Conservation (phyloP, 2,797 vertebrate species). For the Eptatretus atami region DNA sequence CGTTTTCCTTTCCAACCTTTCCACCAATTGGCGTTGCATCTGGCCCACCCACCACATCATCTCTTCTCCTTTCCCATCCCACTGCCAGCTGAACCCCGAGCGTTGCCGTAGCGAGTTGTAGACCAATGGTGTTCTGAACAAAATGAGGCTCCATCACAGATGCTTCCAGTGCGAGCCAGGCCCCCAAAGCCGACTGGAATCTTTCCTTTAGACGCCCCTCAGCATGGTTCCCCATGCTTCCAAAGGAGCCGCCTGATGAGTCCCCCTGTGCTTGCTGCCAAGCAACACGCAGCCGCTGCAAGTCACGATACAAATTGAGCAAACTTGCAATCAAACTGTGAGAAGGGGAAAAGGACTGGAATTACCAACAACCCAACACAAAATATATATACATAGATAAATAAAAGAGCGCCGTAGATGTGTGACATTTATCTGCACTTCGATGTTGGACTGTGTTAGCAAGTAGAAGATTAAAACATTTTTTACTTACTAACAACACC, state of each 20-base stretch:
- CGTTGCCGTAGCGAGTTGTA: constrained; percentile 60
- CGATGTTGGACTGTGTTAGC: no score
- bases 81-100: constrained; percentile 58
- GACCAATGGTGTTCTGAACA: constrained; percentile 72
- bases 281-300: constrained; percentile 69
- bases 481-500: no score
- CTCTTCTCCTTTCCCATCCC: constrained; percentile 9
- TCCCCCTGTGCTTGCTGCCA: constrained; percentile 43
- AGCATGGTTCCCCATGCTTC: constrained; percentile 17
- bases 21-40: no score
- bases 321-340: constrained; percentile 13
- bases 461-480: no score
- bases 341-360: no score
- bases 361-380: no score
- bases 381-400: no score
- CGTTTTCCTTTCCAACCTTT: no score
- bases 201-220: constrained; percentile 61
- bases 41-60: no score
- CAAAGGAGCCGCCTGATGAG: no score
- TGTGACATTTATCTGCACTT: no score
- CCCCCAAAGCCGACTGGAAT: constrained; percentile 78
- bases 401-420: no score
- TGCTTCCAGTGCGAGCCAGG: constrained; percentile 79
- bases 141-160: constrained; percentile 57
- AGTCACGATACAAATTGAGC: constrained; percentile 94